phyloP scores from a whole-genome alignment of 2,113 vertebrate species.

The Clarias gariepinus region DNA sequence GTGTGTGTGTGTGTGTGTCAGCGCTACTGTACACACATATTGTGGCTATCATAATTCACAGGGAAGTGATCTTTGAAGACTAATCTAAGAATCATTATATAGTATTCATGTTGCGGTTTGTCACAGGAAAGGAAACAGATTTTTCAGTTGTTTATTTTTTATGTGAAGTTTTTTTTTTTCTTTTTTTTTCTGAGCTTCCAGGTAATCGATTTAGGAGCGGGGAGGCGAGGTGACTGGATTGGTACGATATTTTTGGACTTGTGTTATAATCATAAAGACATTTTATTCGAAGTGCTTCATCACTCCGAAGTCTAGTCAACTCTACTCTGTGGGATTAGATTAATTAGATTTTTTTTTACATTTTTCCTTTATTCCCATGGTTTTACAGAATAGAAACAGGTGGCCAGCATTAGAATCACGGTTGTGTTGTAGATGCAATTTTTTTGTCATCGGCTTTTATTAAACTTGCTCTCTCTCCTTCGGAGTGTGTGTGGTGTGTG shows the following conservation, averaged over 20 bases:
- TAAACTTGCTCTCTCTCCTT: background rate
- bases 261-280: background rate
- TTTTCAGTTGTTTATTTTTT: background rate
- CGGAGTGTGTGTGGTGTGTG: background rate
- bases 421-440: background rate
- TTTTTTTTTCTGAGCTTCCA: background rate
- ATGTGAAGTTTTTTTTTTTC: background rate
- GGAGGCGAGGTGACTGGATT: background rate
- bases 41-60: constrained; percentile 26
- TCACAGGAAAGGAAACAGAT: constrained; percentile 8
- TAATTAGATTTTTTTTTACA: background rate
- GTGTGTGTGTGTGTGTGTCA: constrained; percentile 37
- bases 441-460: background rate
- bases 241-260: background rate
- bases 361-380: constrained; percentile 4
- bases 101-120: constrained; percentile 1
- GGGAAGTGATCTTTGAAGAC: constrained; percentile 24
- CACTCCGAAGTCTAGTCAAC: background rate
- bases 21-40: constrained; percentile 30
- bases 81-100: constrained; percentile 5
- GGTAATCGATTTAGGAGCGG: background rate
- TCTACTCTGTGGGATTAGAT: background rate
- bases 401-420: background rate
- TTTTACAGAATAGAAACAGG: background rate
- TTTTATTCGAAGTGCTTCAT: background rate